These are phyloP conservation scores for Paradoxurus hermaphroditus DNA, from an alignment of 2,113 vertebrate species.

Conservation along the genomic window DNA sequence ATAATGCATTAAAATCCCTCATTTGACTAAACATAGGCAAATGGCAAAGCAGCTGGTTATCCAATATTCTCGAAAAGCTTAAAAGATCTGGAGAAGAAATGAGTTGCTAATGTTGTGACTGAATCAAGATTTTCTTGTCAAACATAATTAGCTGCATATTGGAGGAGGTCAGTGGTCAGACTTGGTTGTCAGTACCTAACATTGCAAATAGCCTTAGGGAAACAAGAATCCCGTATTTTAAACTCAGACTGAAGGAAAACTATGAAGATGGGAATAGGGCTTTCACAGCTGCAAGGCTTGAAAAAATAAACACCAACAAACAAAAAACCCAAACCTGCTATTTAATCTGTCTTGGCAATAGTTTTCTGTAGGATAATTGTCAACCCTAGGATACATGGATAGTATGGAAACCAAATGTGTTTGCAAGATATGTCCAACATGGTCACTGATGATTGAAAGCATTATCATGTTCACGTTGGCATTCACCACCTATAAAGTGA, in stretches of 20 bases:
- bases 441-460: constrained; percentile 9
- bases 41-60: constrained; percentile 10
- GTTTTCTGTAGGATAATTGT: background rate
- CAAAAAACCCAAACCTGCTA: background rate
- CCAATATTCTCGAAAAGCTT: constrained; percentile 23
- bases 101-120: constrained; percentile 30
- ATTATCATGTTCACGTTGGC: background rate
- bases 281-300: background rate
- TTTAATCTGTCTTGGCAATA: background rate
- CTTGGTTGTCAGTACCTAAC: constrained; percentile 44
- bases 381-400: background rate
- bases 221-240: constrained; percentile 15
- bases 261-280: background rate
- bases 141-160: constrained; percentile 53
- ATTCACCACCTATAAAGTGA: background rate
- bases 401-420: background rate
- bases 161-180: constrained; percentile 46
- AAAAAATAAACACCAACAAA: background rate
- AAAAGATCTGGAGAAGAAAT: constrained; percentile 36
- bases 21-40: background rate
- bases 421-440: background rate
- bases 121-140: constrained; percentile 61
- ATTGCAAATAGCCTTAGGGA: constrained; percentile 40
- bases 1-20: background rate
- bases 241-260: constrained; percentile 36